Percentiles rank a stretch among this genome's conserved stretches.
These are phyloP conservation scores for Myiotriccus ornatus DNA, from an alignment of 2,797 vertebrate genomes.

Conservation along the genomic window DNA sequence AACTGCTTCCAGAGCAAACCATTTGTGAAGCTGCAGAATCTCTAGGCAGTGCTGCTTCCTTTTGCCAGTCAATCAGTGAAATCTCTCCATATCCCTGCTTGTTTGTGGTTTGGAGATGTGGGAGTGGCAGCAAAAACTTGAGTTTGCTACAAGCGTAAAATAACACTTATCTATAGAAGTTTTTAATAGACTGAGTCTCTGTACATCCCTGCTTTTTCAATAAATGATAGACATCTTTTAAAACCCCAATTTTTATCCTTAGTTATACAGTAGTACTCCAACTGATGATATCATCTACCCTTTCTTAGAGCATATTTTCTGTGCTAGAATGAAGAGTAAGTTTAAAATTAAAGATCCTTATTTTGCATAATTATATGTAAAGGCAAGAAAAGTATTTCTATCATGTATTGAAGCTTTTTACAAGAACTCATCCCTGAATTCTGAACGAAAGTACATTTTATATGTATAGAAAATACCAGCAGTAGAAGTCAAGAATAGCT, in stretches of 20 bases:
- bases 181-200: conserved; percentile 36
- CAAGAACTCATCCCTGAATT: background rate
- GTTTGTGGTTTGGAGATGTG: background rate
- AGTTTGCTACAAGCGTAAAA: background rate
- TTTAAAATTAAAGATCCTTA: conserved; percentile 43
- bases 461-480: conserved; percentile 51
- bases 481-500: conserved; percentile 48
- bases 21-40: background rate
- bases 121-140: conserved; percentile 21
- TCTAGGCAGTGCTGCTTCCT: background rate
- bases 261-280: background rate
- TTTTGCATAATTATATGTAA: conserved; percentile 62
- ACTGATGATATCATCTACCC: background rate
- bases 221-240: conserved; percentile 54
- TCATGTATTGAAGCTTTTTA: conserved; percentile 42
- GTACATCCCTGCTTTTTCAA: conserved; percentile 7
- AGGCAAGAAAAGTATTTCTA: conserved; percentile 47
- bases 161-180: conserved; percentile 18
- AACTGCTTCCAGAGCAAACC: background rate
- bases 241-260: conserved; percentile 39
- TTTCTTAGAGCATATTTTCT: conserved; percentile 42
- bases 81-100: background rate
- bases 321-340: conserved; percentile 32
- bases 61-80: background rate
- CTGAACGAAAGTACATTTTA: conserved; percentile 54